phyloP scores from a whole-genome alignment of 1,140 invertebrate genomes.

The Calliphora vicina region DNA sequence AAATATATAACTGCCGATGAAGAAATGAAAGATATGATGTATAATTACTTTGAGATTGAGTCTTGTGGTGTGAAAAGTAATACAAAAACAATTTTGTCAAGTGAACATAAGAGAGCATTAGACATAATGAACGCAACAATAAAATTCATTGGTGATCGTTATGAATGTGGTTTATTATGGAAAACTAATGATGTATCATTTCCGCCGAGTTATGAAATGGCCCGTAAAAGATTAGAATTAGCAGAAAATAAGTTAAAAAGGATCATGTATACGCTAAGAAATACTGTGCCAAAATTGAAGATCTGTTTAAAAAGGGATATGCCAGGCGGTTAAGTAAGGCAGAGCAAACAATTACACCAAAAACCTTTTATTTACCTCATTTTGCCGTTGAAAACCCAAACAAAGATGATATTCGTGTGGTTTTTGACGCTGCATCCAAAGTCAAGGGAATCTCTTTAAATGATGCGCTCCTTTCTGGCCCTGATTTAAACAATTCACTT shows the following conservation, averaged over 20 bases:
- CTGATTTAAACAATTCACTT: slow-evolving; percentile 30
- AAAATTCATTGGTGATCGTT: slow-evolving; percentile 35
- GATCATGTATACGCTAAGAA: slow-evolving; percentile 28
- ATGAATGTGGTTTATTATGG: slow-evolving; percentile 47
- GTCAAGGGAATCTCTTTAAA: slow-evolving; percentile 10
- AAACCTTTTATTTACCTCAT: slow-evolving; percentile 50
- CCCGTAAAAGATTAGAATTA: not conserved
- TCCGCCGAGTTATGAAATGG: slow-evolving; percentile 36
- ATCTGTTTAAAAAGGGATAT: slow-evolving; percentile 41
- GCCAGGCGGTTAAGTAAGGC: slow-evolving; percentile 35
- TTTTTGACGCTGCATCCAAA: slow-evolving; percentile 50
- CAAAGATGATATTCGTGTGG: slow-evolving; percentile 48
- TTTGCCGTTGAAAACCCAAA: slow-evolving; percentile 48
- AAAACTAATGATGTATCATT: slow-evolving; percentile 35
- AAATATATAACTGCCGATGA: not conserved
- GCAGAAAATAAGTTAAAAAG: slow-evolving; percentile 19
- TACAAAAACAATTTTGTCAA: slow-evolving; percentile 4
- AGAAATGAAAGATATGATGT: slow-evolving; percentile 2
- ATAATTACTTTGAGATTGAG: not conserved
- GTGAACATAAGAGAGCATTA: not conserved
- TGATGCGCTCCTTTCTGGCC: not conserved
- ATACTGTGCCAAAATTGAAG: slow-evolving; percentile 41
- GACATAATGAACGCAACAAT: not conserved
- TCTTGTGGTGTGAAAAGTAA: not conserved
- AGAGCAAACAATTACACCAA: slow-evolving; percentile 3